These are phyloP conservation scores for Hyposmocoma kahamanoa DNA, from an alignment of 1,140 invertebrate genomes.

Conservation along the genomic window DNA sequence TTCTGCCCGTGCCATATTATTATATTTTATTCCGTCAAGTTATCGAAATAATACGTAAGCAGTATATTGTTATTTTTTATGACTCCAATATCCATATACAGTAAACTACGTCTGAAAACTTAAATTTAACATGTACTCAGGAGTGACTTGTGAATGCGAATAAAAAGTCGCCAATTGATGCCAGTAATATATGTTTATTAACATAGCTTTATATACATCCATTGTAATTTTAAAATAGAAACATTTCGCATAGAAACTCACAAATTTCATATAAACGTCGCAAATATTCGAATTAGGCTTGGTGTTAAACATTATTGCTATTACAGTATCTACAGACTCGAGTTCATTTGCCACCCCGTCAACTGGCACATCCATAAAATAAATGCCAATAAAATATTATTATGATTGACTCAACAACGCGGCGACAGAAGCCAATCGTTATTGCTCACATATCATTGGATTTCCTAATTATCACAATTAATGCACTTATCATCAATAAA, in stretches of 20 bases:
- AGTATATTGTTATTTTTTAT: no score
- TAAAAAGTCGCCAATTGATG: conserved; percentile 26
- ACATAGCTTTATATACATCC: conserved; percentile 70
- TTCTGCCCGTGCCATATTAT: no score
- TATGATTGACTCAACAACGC: no score
- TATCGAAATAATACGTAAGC: no score
- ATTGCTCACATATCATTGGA: conserved; percentile 45
- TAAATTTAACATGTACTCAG: no score
- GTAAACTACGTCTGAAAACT: no score
- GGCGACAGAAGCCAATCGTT: conserved; percentile 37
- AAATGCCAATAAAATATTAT: conserved; percentile 37
- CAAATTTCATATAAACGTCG: conserved; percentile 62
- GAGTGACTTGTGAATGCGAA: background rate
- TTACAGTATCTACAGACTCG: conserved; percentile 19
- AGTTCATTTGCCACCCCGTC: conserved; percentile 17
- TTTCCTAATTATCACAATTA: conserved; percentile 62
- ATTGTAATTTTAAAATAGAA: conserved; percentile 69
- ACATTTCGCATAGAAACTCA: conserved; percentile 64
- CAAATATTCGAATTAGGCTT: conserved; percentile 53
- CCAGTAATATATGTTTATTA: conserved; percentile 67
- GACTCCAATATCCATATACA: no score
- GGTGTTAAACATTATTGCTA: conserved; percentile 47
- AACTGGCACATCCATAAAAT: conserved; percentile 34
- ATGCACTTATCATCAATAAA: conserved; percentile 71
- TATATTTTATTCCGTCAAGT: no score